phyloP scores from a whole-genome alignment of 2,797 vertebrate species.

The Enteromius afrohamiltoni region DNA sequence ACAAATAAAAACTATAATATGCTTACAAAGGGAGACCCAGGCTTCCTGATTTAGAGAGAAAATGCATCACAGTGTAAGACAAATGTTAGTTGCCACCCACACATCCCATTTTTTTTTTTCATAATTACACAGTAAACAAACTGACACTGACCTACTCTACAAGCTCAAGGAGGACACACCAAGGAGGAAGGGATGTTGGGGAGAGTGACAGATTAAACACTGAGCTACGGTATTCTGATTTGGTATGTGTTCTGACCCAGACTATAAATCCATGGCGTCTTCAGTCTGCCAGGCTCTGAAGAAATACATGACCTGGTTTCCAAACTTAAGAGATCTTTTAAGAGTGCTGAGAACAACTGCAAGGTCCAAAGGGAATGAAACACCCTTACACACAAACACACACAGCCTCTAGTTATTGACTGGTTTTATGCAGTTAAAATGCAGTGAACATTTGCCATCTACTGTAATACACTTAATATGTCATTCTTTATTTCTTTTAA shows the following conservation, averaged over 20 bases:
- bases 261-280: slow-evolving; percentile 15
- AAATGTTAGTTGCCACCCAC: not conserved
- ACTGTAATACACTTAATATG: not conserved
- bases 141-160: slow-evolving; percentile 4
- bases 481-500: not conserved
- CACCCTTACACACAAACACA: not conserved
- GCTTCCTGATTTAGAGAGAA: slow-evolving; percentile 27
- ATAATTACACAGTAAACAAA: not conserved
- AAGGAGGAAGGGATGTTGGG: slow-evolving; percentile 8
- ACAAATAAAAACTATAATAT: not conserved
- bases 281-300: slow-evolving; percentile 21
- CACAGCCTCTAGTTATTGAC: not conserved
- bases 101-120: slow-evolving; percentile 1
- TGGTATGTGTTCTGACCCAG: slow-evolving; percentile 8
- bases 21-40: not conserved
- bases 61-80: not conserved
- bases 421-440: not conserved
- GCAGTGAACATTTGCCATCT: not conserved
- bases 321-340: slow-evolving; percentile 24
- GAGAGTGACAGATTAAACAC: not conserved
- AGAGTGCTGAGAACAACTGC: slow-evolving; percentile 14
- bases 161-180: not conserved
- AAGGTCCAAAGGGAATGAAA: slow-evolving; percentile 14
- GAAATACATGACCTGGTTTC: slow-evolving; percentile 28
- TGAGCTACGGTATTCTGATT: slow-evolving; percentile 12